These are phyloP conservation scores for Spatulosminthurus flaviceps DNA, from an alignment of 2,888 invertebrate species.

Conservation along the genomic window DNA sequence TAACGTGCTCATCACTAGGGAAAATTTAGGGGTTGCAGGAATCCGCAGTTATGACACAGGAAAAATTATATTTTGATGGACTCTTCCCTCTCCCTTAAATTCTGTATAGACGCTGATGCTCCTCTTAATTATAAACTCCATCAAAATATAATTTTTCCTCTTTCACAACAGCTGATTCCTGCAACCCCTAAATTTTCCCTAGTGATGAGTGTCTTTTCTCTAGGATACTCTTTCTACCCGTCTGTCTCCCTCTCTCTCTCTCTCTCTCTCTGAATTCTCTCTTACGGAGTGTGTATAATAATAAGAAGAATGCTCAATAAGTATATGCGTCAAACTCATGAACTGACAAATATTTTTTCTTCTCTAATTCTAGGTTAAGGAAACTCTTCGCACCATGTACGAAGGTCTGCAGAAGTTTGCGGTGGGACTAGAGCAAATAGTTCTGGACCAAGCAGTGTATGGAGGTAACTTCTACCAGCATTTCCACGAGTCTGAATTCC, in stretches of 20 bases:
- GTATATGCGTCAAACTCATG: neutral
- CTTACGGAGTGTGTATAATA: too few species aligned
- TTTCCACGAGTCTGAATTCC: conserved; percentile 72
- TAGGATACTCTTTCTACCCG: neutral
- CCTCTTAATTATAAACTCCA: too few species aligned
- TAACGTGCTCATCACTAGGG: conserved; percentile 16
- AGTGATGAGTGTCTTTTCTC: neutral
- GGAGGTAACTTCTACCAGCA: conserved; percentile 68
- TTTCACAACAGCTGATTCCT: neutral
- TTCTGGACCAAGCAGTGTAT: conserved; percentile 71
- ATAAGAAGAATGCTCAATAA: too few species aligned
- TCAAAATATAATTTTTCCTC: conserved; percentile 12
- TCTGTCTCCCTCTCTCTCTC: too few species aligned
- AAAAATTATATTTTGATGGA: neutral
- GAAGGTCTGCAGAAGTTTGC: conserved; percentile 77
- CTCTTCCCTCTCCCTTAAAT: conserved; percentile 19
- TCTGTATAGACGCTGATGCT: neutral
- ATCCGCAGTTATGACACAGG: neutral
- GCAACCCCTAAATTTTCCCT: conserved; percentile 20
- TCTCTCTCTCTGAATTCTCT: too few species aligned
- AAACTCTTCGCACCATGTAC: conserved; percentile 72
- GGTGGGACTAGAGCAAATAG: conserved; percentile 72
- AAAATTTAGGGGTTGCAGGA: conserved; percentile 16
- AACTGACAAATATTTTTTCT: neutral
- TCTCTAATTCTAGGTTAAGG: conserved; percentile 68